Conservation (phyloP, 92 coral and sea anemone species). For the Meandrina meandrites region DNA sequence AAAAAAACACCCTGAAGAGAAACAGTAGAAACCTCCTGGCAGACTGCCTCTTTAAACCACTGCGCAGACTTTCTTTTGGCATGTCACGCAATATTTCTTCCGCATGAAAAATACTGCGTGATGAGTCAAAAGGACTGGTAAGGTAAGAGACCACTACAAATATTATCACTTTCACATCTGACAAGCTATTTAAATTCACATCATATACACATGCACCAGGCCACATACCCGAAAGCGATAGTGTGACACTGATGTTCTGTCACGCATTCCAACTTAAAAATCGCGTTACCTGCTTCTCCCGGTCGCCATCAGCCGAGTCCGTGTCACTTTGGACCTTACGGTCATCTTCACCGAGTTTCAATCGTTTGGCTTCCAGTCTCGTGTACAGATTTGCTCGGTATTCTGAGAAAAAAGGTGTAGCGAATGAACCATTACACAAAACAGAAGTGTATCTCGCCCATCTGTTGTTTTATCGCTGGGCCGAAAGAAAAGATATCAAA, state of each 20-base stretch:
- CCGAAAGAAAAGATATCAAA: neutral
- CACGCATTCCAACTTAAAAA: neutral
- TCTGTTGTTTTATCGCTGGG: too few relatives aligned
- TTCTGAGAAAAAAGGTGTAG: constrained; percentile 11
- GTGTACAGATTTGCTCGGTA: constrained; percentile 54
- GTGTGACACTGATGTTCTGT: neutral
- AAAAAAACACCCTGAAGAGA: neutral
- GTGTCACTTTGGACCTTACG: neutral
- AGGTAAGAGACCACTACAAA: too few relatives aligned
- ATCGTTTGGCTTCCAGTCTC: constrained; percentile 37
- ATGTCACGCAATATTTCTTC: too few relatives aligned
- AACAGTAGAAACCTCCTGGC: too few relatives aligned
- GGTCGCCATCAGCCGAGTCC: neutral
- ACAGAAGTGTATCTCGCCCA: neutral
- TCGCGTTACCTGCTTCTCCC: constrained; percentile 31
- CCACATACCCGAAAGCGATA: neutral
- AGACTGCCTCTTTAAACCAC: neutral
- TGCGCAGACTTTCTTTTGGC: too few relatives aligned
- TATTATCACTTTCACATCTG: neutral
- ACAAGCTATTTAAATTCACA: neutral
- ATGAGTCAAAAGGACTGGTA: too few relatives aligned
- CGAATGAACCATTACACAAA: neutral
- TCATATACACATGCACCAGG: neutral
- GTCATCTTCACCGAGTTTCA: constrained; percentile 24
- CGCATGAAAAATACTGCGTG: too few relatives aligned